These are phyloP conservation scores for Globodera ellingtonae DNA, from an alignment of 1,140 invertebrate genomes.

Conservation along the genomic window DNA sequence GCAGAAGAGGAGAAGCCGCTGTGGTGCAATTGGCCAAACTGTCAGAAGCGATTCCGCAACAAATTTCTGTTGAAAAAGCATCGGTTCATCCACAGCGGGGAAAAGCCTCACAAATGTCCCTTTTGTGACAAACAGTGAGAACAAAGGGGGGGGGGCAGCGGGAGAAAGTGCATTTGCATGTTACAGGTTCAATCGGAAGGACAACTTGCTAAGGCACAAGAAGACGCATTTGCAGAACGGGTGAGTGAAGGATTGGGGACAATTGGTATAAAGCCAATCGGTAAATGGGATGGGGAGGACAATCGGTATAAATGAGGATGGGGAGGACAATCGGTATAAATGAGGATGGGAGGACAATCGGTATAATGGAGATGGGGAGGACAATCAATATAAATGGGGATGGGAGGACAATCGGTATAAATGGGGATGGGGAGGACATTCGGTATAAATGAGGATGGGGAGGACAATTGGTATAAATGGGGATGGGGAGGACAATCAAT, in stretches of 20 bases:
- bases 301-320: background rate
- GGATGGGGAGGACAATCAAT: background rate
- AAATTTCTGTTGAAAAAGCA: conserved; percentile 65
- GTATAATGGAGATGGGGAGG: background rate
- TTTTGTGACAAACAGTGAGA: conserved; percentile 56
- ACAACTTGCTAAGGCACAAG: conserved; percentile 61
- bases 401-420: background rate
- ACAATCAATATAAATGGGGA: background rate
- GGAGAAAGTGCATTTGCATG: background rate
- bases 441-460: background rate
- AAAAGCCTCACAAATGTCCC: conserved; percentile 60
- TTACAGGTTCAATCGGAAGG: conserved; percentile 62
- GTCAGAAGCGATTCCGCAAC: conserved; percentile 62
- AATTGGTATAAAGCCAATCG: background rate
- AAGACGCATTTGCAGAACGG: conserved; percentile 58
- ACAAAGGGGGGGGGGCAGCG: background rate
- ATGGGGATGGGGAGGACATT: background rate
- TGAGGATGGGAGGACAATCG: background rate
- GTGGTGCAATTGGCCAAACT: conserved; percentile 53
- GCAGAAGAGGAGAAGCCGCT: conserved; percentile 55
- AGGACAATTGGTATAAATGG: background rate
- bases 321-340: background rate
- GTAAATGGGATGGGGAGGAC: background rate
- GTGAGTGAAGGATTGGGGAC: background rate
- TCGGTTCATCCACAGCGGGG: conserved; percentile 63